phyloP scores from a whole-genome alignment of 2,797 vertebrate species.

The Loris lydekkerianus region DNA sequence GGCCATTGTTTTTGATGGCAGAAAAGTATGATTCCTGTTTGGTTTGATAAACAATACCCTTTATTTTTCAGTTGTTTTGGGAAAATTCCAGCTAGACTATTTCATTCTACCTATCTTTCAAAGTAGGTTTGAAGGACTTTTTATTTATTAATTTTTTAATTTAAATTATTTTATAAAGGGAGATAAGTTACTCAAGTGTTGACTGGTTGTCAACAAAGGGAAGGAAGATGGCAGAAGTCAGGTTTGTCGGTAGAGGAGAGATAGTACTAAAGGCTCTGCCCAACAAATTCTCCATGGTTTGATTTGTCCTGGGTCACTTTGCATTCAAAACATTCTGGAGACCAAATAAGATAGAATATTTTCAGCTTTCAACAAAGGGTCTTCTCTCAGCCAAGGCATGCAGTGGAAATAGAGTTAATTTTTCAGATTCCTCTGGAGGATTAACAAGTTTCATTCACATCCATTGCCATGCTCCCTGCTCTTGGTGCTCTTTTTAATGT shows the following conservation, averaged over 20 bases:
- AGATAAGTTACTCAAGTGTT: not conserved
- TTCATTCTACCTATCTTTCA: slow-evolving; percentile 18
- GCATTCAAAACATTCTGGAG: slow-evolving; percentile 8
- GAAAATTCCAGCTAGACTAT: slow-evolving; percentile 24
- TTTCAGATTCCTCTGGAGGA: slow-evolving; percentile 66
- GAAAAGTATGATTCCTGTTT: slow-evolving; percentile 2
- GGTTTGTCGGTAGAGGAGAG: not conserved
- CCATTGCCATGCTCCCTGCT: slow-evolving; percentile 87
- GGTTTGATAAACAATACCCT: not conserved
- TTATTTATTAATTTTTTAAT: not conserved
- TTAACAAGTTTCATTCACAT: slow-evolving; percentile 87
- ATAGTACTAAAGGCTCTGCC: not conserved
- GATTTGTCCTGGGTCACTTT: not conserved
- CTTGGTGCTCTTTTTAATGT: no score
- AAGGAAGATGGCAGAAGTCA: not conserved
- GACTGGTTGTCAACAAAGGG: not conserved
- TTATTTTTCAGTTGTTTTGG: not conserved
- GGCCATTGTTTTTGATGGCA: not conserved
- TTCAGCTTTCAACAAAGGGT: slow-evolving; percentile 40
- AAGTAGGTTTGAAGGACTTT: not conserved
- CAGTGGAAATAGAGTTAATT: slow-evolving; percentile 75
- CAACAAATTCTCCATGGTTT: not conserved
- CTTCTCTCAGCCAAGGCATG: slow-evolving; percentile 34
- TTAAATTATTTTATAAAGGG: slow-evolving; percentile 47
- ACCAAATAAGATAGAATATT: slow-evolving; percentile 30